Percentiles rank a stretch among this genome's conserved stretches.
These are phyloP conservation scores for Brienomyrus longianalis DNA, from an alignment of 2,113 vertebrate species.

Conservation along the genomic window DNA sequence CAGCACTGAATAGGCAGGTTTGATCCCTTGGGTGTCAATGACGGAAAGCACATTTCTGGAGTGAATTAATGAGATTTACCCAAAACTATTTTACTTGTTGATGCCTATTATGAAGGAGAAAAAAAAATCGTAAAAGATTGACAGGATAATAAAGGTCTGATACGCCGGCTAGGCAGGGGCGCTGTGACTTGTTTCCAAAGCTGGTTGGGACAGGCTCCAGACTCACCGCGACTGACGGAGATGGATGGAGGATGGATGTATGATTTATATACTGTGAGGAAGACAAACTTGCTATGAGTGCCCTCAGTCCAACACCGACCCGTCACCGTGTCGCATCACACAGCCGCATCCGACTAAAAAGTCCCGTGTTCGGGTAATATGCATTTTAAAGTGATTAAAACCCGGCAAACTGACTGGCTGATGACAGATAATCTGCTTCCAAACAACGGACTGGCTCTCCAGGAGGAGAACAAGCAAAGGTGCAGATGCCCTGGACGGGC, in stretches of 20 bases:
- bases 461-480: neutral
- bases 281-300: neutral
- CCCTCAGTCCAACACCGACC: neutral
- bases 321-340: neutral
- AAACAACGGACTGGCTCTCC: neutral
- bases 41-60: neutral
- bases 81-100: neutral
- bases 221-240: neutral
- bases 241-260: neutral
- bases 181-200: neutral
- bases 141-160: neutral
- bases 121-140: neutral
- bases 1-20: neutral
- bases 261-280: neutral
- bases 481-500: neutral
- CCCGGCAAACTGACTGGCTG: neutral
- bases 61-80: neutral
- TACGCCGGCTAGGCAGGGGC: neutral
- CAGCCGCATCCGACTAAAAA: neutral
- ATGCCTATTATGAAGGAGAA: neutral
- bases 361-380: neutral
- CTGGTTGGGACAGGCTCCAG: neutral
- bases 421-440: neutral
- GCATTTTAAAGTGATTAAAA: neutral
- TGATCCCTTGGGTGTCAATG: neutral